Base-by-base conservation (phyloP, 2,888 invertebrate genomes). In the Stegana nigrithorax region DNA sequence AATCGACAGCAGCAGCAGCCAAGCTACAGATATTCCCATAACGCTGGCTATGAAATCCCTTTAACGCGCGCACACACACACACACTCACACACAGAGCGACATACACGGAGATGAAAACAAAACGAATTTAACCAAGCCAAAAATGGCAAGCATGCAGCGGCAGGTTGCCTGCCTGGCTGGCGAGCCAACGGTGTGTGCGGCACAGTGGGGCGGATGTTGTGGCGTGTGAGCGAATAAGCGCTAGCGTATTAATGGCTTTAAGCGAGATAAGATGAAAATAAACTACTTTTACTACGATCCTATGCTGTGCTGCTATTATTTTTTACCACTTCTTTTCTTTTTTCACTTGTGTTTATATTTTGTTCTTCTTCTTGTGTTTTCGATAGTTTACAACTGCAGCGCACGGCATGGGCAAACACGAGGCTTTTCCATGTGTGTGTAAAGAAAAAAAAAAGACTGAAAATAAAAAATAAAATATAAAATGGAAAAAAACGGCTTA, bases 211-310 rank as follows among this genome's bases (percentile, higher is more conserved):
- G 10, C 32, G 10, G 2, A 4, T 10, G 17, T 45, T 19, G 53
- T n/a, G 10, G 27, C 14, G 2, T n/a, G 26, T 10, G 23, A 19
- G 17, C 32, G 27, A n/a, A 19, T 42, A 17, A 57, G 57, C 27
- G n/a, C n/a, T n/a, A 42, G 72, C 71, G 76, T 67, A 78, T 80
- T 78, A 76, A 76, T 80, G 78, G 78, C 76, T 76, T 80, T 71
- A 78, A 78, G 44, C 10, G 76, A 78, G 76, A 76, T 80, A 80
- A 76, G 75, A 78, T 78, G 74, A 67, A 67, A 78, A 80, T 78
- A 76, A 78, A 80, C 80, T 78, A 80, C 80, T 75, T 78, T 73
- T 78, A 65, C 66, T 59, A 66, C 26, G 21, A 8, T 50, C 4
- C 17, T 4, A 1, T 39, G 14, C 2, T 39, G 17, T 39, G 6